Evolutionary conservation across 2,797 vertebrate genomes (phyloP).

Genomic region (Gadopsis bispinosus): DNA sequence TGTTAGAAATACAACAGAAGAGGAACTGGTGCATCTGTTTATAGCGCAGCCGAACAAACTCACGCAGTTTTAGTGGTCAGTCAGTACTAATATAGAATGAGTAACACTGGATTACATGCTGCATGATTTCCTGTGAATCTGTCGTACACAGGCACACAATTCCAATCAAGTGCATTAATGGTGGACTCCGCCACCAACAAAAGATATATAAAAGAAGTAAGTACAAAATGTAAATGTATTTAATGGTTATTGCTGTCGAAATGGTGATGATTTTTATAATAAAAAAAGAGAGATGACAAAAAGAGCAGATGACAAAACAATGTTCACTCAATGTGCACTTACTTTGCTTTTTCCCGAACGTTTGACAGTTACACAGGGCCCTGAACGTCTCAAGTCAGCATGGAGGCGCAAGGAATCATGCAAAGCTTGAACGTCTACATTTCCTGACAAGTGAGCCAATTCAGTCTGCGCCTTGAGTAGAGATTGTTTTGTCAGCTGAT

Average conservation of each 20-base stretch:
- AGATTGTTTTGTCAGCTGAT: not conserved
- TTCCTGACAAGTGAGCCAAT: not conserved
- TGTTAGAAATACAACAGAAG: not conserved
- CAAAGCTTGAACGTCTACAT: not conserved
- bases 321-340: not conserved
- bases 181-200: not conserved
- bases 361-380: too few species aligned
- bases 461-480: too few species aligned
- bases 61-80: not conserved
- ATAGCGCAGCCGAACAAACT: not conserved
- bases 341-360: not conserved
- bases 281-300: not conserved
- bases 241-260: not conserved
- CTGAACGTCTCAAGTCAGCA: not conserved
- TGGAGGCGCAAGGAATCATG: not conserved
- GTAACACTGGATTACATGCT: not conserved
- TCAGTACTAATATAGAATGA: not conserved
- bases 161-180: not conserved
- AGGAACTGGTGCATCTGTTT: not conserved
- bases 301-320: not conserved
- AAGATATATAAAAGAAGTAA: not conserved
- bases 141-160: not conserved
- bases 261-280: too few species aligned
- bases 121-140: not conserved
- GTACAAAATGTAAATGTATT: not conserved